Evolutionary conservation across 2,113 vertebrate species (phyloP).

Genomic region (Nematolebias whitei): DNA sequence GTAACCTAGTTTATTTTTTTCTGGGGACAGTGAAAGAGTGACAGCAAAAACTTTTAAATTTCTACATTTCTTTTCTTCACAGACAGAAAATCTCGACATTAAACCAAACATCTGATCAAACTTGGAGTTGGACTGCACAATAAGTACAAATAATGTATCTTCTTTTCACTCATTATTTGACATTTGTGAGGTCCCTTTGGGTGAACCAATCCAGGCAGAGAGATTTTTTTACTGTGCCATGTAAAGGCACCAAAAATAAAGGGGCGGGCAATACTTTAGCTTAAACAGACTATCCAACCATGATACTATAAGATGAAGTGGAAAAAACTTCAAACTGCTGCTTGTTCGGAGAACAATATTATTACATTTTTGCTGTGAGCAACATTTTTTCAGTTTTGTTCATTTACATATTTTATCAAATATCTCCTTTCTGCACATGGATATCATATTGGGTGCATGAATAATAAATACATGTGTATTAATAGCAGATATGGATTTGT

Average conservation of each 20-base stretch:
- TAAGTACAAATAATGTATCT: too few relatives aligned
- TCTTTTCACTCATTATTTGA: too few relatives aligned
- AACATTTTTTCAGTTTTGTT: background rate
- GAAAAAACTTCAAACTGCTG: background rate
- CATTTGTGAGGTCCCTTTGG: too few relatives aligned
- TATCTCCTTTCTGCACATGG: background rate
- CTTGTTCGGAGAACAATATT: too few relatives aligned
- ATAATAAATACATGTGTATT: background rate
- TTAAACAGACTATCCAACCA: too few relatives aligned
- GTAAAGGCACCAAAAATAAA: too few relatives aligned
- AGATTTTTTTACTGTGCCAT: too few relatives aligned
- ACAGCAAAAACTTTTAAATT: background rate
- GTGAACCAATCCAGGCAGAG: too few relatives aligned
- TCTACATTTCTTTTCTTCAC: background rate
- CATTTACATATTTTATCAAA: background rate
- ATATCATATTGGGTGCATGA: background rate
- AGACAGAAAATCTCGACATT: too few relatives aligned
- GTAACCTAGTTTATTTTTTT: slow-evolving; percentile 74
- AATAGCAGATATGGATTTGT: background rate
- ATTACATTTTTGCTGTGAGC: too few relatives aligned
- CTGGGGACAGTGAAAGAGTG: slow-evolving; percentile 16
- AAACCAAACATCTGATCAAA: background rate
- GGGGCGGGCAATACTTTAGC: too few relatives aligned
- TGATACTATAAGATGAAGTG: background rate
- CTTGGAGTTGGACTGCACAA: background rate